A percentile compares a stretch with the other conserved stretches of the same genome.
Conservation (phyloP, 1,140 invertebrate species). For the Dendroctonus ponderosae region DNA sequence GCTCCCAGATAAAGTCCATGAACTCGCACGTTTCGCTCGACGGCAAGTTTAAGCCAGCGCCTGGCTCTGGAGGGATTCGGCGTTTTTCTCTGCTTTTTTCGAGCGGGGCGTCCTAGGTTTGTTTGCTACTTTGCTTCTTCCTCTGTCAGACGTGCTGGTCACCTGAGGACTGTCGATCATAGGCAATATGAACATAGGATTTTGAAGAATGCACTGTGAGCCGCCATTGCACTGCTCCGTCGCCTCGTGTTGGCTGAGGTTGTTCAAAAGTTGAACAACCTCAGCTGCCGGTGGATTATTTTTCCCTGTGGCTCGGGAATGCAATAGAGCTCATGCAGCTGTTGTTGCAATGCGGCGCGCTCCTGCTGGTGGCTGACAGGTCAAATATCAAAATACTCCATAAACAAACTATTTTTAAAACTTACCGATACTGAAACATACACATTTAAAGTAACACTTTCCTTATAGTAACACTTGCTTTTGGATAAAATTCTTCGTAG, state of each 20-base stretch:
- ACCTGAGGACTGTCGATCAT: conserved; percentile 81
- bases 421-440: too few species aligned
- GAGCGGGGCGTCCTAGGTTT: conserved; percentile 67
- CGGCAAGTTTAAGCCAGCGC: conserved; percentile 59
- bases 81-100: conserved; percentile 70
- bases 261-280: too few species aligned
- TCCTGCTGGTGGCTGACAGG: conserved; percentile 78
- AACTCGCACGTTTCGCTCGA: conserved; percentile 58
- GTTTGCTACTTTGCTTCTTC: conserved; percentile 68
- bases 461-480: too few species aligned
- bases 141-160: conserved; percentile 75
- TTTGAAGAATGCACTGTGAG: conserved; percentile 73
- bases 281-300: conserved; percentile 79
- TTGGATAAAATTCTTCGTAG: too few species aligned
- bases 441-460: too few species aligned
- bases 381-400: too few species aligned
- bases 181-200: conserved; percentile 68
- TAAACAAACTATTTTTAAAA: too few species aligned
- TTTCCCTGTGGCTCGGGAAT: conserved; percentile 86
- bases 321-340: conserved; percentile 87
- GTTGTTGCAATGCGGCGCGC: conserved; percentile 80
- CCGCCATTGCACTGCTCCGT: conserved; percentile 79
- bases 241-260: conserved; percentile 79
- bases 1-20: conserved; percentile 62
- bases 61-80: conserved; percentile 59